phyloP scores from a whole-genome alignment of 2,888 invertebrate species.

The Drosophila paramelanica region DNA sequence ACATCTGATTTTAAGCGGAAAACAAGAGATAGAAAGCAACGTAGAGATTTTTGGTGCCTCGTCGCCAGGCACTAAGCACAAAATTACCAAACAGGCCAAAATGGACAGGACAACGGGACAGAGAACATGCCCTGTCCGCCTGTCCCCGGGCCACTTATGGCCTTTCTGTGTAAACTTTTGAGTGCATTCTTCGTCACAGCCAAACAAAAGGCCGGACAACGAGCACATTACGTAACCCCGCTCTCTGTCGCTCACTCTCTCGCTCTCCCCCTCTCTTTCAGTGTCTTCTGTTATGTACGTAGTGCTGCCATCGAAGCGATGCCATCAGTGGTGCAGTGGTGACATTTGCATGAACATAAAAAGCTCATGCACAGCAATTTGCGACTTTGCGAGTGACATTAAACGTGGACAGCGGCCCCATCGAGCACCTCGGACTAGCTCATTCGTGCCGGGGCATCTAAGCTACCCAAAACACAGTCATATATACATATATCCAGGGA shows the following conservation, averaged over 20 bases:
- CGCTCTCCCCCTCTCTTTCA: background rate
- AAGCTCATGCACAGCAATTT: conserved; percentile 83
- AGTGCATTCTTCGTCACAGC: conserved; percentile 77
- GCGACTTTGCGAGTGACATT: conserved; percentile 82
- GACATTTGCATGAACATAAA: conserved; percentile 82
- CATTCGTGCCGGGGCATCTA: conserved; percentile 56
- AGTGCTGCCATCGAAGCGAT: conserved; percentile 35
- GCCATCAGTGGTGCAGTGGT: conserved; percentile 68
- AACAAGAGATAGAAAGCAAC: conserved; percentile 79
- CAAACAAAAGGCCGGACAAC: conserved; percentile 74
- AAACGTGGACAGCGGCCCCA: conserved; percentile 71
- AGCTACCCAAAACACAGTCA: conserved; percentile 23
- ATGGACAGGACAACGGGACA: conserved; percentile 59
- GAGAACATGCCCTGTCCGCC: background rate
- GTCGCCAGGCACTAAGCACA: conserved; percentile 67
- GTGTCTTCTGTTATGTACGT: background rate
- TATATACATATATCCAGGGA: conserved; percentile 9
- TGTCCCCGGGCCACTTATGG: conserved; percentile 67
- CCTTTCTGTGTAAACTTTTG: conserved; percentile 79
- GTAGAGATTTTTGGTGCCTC: conserved; percentile 60
- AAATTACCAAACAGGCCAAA: conserved; percentile 72
- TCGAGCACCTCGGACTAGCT: conserved; percentile 40
- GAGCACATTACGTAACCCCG: conserved; percentile 59
- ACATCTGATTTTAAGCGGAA: conserved; percentile 85
- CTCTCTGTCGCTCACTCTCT: background rate